Conservation (phyloP, 2,797 vertebrate genomes). For the Rhincodon typus region DNA sequence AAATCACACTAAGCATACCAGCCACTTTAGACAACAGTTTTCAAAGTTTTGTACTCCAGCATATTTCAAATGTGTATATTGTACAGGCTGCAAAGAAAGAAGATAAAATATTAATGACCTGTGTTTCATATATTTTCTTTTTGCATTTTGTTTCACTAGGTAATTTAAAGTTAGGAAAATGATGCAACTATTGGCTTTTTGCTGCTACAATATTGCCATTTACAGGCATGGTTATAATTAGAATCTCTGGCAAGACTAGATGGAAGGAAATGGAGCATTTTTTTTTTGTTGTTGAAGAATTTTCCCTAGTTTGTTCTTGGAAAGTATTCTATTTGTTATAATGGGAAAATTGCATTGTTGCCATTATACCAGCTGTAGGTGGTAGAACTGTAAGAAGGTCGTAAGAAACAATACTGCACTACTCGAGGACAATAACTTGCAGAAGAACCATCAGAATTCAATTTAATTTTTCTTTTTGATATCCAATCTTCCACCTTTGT, state of each 20-base stretch:
- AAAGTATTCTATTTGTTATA: neutral
- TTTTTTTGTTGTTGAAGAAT: neutral
- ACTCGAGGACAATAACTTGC: neutral
- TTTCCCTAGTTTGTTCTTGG: neutral
- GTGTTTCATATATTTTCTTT: too few relatives aligned
- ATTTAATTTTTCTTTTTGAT: neutral
- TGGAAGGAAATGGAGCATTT: neutral
- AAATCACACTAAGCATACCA: too few relatives aligned
- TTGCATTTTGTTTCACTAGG: neutral
- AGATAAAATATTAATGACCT: too few relatives aligned
- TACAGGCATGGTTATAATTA: neutral
- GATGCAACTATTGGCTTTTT: neutral
- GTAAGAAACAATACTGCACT: neutral
- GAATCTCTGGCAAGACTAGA: neutral
- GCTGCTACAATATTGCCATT: neutral
- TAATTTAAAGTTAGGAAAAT: neutral
- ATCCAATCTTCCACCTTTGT: neutral
- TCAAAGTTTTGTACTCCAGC: too few relatives aligned
- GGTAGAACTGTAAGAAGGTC: neutral
- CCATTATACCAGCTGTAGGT: neutral
- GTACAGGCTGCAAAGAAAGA: too few relatives aligned
- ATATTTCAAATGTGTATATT: too few relatives aligned
- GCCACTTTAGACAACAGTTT: too few relatives aligned
- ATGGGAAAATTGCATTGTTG: neutral
- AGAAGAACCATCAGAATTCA: neutral